A percentile compares a stretch with the other conserved stretches of the same genome.
Evolutionary conservation across 2,113 vertebrate species (phyloP).

Genomic region (Nothobranchius furzeri): DNA sequence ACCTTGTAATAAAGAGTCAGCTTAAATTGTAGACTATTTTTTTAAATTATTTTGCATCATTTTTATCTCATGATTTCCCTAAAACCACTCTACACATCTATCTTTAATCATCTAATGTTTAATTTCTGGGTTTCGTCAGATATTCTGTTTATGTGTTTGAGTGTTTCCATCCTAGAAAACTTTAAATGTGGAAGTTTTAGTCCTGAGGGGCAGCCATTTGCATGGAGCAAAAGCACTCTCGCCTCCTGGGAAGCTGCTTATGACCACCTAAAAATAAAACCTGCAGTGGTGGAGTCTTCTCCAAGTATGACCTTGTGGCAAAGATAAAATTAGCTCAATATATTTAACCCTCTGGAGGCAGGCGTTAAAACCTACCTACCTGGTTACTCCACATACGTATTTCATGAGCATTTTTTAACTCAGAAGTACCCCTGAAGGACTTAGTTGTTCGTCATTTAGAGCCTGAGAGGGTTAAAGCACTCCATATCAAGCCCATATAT

Average conservation of each 20-base stretch:
- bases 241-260: constrained; percentile 42
- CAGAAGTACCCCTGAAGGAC: too few species aligned
- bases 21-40: background rate
- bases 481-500: constrained; percentile 39
- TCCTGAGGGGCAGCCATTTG: constrained; percentile 2
- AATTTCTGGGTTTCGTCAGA: background rate
- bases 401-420: too few species aligned
- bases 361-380: too few species aligned
- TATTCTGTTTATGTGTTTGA: constrained; percentile 6
- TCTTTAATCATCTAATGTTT: background rate
- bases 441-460: too few species aligned
- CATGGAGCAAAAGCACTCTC: constrained; percentile 22
- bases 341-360: constrained; percentile 30
- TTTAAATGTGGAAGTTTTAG: constrained; percentile 17
- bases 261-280: constrained; percentile 70
- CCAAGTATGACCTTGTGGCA: constrained; percentile 38
- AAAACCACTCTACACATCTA: background rate
- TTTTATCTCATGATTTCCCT: background rate
- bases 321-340: constrained; percentile 58
- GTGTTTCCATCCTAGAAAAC: background rate
- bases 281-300: constrained; percentile 40
- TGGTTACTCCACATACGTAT: too few species aligned
- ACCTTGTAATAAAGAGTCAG: constrained; percentile 68
- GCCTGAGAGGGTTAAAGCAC: constrained; percentile 8
- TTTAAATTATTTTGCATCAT: background rate